These are phyloP conservation scores for Thereuonema tuberculata DNA, from an alignment of 1,140 invertebrate species.

Conservation along the genomic window DNA sequence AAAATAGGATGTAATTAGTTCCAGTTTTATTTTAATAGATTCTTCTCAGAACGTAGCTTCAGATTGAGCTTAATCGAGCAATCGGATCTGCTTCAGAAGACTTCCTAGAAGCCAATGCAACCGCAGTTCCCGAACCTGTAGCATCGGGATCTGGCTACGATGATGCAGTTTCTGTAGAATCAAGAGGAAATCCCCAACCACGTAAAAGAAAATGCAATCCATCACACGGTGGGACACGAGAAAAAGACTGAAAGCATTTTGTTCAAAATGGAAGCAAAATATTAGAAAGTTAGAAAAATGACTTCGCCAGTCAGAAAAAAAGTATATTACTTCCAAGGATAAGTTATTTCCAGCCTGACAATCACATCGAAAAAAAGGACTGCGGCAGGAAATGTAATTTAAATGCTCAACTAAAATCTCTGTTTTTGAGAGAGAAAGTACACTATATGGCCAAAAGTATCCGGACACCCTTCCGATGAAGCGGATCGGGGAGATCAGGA, in stretches of 20 bases:
- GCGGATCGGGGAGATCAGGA: too few relatives aligned
- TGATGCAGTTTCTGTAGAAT: background rate
- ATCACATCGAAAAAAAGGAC: background rate
- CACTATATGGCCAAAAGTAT: background rate
- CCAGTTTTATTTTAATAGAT: background rate
- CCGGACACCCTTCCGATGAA: too few relatives aligned
- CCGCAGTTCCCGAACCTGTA: background rate
- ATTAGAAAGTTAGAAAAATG: too few relatives aligned
- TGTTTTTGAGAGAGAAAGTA: background rate
- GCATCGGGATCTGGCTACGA: background rate
- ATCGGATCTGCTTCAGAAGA: background rate
- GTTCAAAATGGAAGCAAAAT: too few relatives aligned
- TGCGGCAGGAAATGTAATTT: background rate
- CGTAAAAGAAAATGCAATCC: background rate
- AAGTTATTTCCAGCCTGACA: too few relatives aligned
- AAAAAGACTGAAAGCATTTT: too few relatives aligned
- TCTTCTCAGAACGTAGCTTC: background rate
- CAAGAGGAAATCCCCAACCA: background rate
- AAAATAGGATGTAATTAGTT: background rate
- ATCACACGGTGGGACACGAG: background rate
- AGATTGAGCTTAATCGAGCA: background rate
- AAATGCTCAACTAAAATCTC: background rate
- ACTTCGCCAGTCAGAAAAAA: too few relatives aligned
- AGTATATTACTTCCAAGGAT: too few relatives aligned
- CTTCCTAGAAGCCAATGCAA: background rate